Conservation (phyloP, 1,140 invertebrate species). For the Zaprionus gabonicus region DNA sequence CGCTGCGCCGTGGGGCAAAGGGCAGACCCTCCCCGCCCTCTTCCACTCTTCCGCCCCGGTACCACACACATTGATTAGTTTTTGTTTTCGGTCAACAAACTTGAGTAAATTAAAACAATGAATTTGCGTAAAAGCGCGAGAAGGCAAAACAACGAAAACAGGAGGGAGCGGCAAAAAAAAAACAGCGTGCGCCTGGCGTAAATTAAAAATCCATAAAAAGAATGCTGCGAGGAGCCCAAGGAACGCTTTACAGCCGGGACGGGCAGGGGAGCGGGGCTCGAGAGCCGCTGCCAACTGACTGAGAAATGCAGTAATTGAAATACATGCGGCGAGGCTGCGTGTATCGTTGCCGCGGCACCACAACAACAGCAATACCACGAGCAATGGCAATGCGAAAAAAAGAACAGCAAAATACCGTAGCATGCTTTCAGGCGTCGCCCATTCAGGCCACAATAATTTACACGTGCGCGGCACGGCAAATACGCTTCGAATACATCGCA, state of each 20-base stretch:
- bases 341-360: constrained; percentile 33
- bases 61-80: constrained; percentile 70
- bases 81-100: constrained; percentile 82
- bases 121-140: constrained; percentile 76
- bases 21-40: not conserved
- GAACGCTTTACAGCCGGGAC: constrained; percentile 21
- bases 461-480: constrained; percentile 54
- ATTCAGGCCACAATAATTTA: constrained; percentile 69
- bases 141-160: constrained; percentile 35
- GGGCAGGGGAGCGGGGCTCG: not conserved
- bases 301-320: constrained; percentile 82
- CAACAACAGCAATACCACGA: constrained; percentile 1
- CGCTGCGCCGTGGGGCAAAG: not conserved
- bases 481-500: constrained; percentile 12
- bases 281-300: constrained; percentile 31
- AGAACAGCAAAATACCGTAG: constrained; percentile 25
- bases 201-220: constrained; percentile 75
- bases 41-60: not conserved
- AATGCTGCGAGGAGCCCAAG: constrained; percentile 27
- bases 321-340: constrained; percentile 73
- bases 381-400: not conserved
- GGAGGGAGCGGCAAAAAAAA: constrained; percentile 47
- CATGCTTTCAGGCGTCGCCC: constrained; percentile 56
- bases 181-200: constrained; percentile 47
- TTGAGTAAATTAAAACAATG: constrained; percentile 82